Base-by-base conservation (phyloP, 37 sponge, comb jelly and placozoan species). In the Oscarella lobularis region DNA sequence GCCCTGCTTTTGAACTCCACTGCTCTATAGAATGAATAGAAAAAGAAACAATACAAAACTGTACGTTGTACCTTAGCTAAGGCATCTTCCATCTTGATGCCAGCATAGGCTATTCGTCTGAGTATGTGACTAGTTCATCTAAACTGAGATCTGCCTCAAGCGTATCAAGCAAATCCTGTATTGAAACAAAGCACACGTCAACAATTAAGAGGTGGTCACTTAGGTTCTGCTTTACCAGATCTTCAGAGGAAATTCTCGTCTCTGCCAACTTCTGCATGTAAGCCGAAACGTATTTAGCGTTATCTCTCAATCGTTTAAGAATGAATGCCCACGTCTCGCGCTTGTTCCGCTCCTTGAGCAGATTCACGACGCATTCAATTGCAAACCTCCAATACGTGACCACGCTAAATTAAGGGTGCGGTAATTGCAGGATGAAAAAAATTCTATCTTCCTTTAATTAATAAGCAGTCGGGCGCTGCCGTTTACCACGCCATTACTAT, bases 331-430 rank as follows among this genome's bases (percentile, higher is more conserved):
- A 40, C 0, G 90, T 76, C 9, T 60, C 37, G 34, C 87, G 67
- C 20, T 33, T 55, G 20, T 80, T 85, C 67, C 76, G 78, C 78
- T 85, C 87, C 37, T 39, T 54, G 9, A 92, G 73, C 65, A 37
- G 71, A 35, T 69, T 14, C 66, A 76, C 34, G 2, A 76, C 73
- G 38, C 36, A 41, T 2, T 36, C 33, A 31, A 73, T 81, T 37
- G 90, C 86, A 83, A 92, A 92, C 76, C 2, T 54, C 92, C 92
- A 92, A 85, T 85, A 85, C n/a, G 9, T 39, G 2, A 38, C 40
- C 6, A 86, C 79, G 73, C 79, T 88, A 65, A 29, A 69, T n/a
- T n/a, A n/a, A n/a, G 2, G n/a, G n/a, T n/a, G n/a, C n/a, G n/a
- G n/a, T n/a, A n/a, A n/a, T n/a, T n/a, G n/a, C n/a, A n/a, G n/a